Conservation (phyloP, 2,797 vertebrate genomes). For the Picus viridis region DNA sequence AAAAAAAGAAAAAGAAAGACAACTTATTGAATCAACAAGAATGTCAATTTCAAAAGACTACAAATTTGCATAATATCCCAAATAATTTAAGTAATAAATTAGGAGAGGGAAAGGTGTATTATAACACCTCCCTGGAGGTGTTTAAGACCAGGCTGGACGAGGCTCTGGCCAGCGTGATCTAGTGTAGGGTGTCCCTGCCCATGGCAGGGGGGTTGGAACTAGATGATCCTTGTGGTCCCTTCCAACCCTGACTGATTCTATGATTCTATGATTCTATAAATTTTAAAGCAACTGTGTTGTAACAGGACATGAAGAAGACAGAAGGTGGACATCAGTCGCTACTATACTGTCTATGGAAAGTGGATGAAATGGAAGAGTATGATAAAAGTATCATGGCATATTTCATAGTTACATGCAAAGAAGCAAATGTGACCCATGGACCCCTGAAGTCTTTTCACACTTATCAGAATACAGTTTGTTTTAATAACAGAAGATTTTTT, state of each 20-base stretch:
- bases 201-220: no score
- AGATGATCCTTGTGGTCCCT: no score
- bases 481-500: neutral
- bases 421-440: neutral
- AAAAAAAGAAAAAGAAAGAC: neutral
- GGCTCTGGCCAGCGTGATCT: no score
- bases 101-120: neutral
- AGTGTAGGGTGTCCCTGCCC: no score
- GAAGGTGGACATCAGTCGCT: neutral
- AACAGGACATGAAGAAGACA: neutral
- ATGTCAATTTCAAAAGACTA: neutral
- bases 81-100: neutral
- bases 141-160: no score
- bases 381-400: neutral
- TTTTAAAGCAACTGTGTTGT: neutral
- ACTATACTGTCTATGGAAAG: neutral
- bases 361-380: neutral
- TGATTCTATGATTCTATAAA: no score
- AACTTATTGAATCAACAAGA: neutral
- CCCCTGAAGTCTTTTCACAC: neutral
- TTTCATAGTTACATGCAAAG: neutral
- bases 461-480: neutral
- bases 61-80: neutral
- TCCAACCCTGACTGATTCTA: no score
- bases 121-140: no score